phyloP scores from a whole-genome alignment of 2,113 vertebrate species.

The Blennius ocellaris region DNA sequence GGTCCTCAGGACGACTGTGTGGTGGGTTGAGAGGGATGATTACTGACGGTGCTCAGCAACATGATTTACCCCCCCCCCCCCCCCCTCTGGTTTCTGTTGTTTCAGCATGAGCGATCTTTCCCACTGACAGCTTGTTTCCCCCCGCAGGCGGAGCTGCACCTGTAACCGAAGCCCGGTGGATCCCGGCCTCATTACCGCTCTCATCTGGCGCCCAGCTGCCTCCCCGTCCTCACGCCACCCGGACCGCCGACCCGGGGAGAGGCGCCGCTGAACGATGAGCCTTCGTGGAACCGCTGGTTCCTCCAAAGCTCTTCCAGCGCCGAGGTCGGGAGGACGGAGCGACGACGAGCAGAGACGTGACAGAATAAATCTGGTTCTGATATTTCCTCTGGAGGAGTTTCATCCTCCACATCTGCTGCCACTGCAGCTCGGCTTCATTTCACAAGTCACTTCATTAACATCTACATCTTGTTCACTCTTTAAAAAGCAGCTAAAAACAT shows the following conservation, averaged over 20 bases:
- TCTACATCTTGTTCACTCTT: too few relatives aligned
- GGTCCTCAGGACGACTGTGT: too few relatives aligned
- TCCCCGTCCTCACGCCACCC: conserved; percentile 66
- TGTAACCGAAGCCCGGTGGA: conserved; percentile 78
- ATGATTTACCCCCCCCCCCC: conserved; percentile 64
- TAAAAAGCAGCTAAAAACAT: too few relatives aligned
- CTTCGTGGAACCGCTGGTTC: conserved; percentile 12
- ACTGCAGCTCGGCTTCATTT: conserved; percentile 1
- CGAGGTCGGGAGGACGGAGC: conserved; percentile 30
- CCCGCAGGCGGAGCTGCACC: conserved; percentile 70
- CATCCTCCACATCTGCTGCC: conserved; percentile 66
- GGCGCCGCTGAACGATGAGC: conserved; percentile 58
- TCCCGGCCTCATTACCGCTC: conserved; percentile 73
- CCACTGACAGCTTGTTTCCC: conserved; percentile 76
- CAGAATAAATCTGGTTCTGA: too few relatives aligned
- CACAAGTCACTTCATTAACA: too few relatives aligned
- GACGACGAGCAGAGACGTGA: too few relatives aligned
- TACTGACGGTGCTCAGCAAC: conserved; percentile 21
- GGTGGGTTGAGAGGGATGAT: too few relatives aligned
- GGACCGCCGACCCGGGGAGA: conserved; percentile 34
- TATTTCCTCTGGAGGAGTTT: background rate
- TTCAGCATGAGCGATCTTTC: conserved; percentile 76
- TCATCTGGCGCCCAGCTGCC: conserved; percentile 76
- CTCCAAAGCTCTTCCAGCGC: background rate
- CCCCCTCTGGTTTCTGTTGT: conserved; percentile 62